Percentiles rank a stretch among this genome's conserved stretches.
phyloP scores from a whole-genome alignment of 2,888 invertebrate species.

The Drosophila mimetica region DNA sequence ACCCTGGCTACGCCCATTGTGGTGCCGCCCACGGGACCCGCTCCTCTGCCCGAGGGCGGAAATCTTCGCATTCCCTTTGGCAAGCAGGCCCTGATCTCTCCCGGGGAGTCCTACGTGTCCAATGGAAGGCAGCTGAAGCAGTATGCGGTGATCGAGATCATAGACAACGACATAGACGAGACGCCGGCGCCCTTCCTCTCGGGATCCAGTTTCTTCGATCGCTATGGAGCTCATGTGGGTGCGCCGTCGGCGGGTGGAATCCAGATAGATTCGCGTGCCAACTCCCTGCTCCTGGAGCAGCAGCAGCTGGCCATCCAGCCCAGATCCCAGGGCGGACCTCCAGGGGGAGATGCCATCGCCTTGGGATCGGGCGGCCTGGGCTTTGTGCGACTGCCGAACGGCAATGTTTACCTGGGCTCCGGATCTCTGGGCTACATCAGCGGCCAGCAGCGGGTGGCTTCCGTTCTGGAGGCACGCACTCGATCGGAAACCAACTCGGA shows the following conservation, averaged over 20 bases:
- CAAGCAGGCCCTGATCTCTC: conserved; percentile 69
- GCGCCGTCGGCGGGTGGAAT: conserved; percentile 51
- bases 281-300: conserved; percentile 59
- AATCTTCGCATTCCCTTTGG: conserved; percentile 77
- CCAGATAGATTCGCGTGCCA: conserved; percentile 70
- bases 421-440: conserved; percentile 84
- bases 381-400: conserved; percentile 83
- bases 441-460: conserved; percentile 77
- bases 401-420: conserved; percentile 83
- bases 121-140: conserved; percentile 83
- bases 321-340: conserved; percentile 32
- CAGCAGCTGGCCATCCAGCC: conserved; percentile 58
- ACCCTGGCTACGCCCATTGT: conserved; percentile 33
- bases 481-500: conserved; percentile 79
- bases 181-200: conserved; percentile 72
- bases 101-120: conserved; percentile 73
- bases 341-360: conserved; percentile 71
- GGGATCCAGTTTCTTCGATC: conserved; percentile 70
- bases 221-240: conserved; percentile 71
- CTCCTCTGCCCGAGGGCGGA: conserved; percentile 39
- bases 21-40: conserved; percentile 58
- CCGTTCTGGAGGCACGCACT: conserved; percentile 78
- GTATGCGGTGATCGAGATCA: conserved; percentile 83
- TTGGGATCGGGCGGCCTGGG: conserved; percentile 84
- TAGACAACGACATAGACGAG: conserved; percentile 82